These are phyloP conservation scores for Diadumene lineata DNA, from an alignment of 92 coral and sea anemone genomes.

Conservation along the genomic window DNA sequence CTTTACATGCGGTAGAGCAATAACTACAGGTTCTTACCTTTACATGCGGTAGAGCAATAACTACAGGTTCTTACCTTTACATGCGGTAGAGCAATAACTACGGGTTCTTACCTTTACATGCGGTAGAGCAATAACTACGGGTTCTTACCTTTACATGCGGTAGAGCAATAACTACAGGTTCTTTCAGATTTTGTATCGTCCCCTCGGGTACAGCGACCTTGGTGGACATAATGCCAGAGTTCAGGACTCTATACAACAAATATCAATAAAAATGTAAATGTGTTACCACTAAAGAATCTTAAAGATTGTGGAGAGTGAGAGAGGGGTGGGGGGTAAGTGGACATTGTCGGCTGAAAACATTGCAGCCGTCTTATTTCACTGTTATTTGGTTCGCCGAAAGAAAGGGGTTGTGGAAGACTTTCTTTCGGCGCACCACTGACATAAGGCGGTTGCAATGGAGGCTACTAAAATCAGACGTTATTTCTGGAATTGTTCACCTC, in stretches of 20 bases:
- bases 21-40: background rate
- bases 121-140: background rate
- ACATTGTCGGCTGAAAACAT: background rate
- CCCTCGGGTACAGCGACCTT: conserved; percentile 41
- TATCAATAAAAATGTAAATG: background rate
- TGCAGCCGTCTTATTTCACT: background rate
- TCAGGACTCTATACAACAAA: conserved; percentile 22
- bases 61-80: background rate
- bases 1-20: background rate
- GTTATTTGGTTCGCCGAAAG: background rate
- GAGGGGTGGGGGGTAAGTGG: too few relatives aligned
- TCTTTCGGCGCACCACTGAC: too few relatives aligned
- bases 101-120: background rate
- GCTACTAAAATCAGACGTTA: too few relatives aligned
- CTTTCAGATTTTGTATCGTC: conserved; percentile 33
- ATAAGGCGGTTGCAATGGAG: too few relatives aligned
- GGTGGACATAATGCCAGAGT: conserved; percentile 51
- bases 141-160: conserved; percentile 20
- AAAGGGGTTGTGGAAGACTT: background rate
- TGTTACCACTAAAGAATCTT: background rate
- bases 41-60: background rate
- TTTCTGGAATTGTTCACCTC: background rate
- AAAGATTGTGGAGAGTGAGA: background rate
- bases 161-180: conserved; percentile 44
- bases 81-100: background rate